These are phyloP conservation scores for Chlamydotis undulata DNA, from an alignment of 2,113 vertebrate genomes.

Conservation along the genomic window DNA sequence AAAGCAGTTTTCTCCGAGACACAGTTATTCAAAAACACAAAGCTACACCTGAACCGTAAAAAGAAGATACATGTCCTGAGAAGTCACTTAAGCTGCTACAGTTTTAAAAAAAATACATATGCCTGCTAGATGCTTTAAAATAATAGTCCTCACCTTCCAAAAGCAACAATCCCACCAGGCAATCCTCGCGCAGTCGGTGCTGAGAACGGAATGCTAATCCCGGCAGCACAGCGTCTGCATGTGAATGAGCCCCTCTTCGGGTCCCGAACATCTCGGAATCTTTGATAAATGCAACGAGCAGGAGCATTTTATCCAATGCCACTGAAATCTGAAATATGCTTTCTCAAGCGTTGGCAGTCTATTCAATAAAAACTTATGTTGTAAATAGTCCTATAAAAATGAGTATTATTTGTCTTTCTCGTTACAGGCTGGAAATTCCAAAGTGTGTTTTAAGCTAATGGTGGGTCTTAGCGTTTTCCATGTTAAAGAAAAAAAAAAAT, in stretches of 20 bases:
- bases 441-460: neutral
- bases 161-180: neutral
- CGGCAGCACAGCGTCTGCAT: constrained; percentile 23
- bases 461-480: neutral
- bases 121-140: neutral
- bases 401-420: neutral
- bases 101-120: neutral
- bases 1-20: neutral
- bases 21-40: neutral
- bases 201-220: constrained; percentile 15
- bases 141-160: neutral
- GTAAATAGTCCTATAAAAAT: neutral
- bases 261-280: neutral
- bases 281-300: neutral
- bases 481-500: neutral
- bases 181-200: neutral
- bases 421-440: neutral
- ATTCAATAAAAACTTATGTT: neutral
- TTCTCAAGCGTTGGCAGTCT: neutral
- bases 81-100: neutral
- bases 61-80: neutral
- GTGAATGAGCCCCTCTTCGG: neutral
- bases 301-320: neutral
- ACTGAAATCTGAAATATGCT: neutral
- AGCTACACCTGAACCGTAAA: neutral